These are phyloP conservation scores for Limnodromus scolopaceus DNA, from an alignment of 2,797 vertebrate genomes.

Conservation along the genomic window DNA sequence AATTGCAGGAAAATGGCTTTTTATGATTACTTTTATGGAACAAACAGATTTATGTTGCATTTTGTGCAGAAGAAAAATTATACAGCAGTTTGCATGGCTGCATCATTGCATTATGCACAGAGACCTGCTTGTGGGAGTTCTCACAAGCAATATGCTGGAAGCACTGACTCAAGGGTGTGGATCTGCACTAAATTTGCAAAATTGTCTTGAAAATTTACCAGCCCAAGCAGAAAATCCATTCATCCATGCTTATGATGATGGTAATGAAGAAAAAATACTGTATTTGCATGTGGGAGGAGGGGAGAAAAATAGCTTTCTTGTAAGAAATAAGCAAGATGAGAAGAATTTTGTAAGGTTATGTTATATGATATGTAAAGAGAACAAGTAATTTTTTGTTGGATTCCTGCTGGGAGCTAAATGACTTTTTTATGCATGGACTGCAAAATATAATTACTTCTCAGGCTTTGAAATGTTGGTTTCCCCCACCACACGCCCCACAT, in stretches of 20 bases:
- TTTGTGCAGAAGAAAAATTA: slow-evolving; percentile 32
- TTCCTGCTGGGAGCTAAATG: slow-evolving; percentile 41
- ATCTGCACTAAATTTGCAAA: slow-evolving; percentile 65
- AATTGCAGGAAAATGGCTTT: neutral
- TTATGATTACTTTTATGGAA: neutral
- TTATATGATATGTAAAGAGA: slow-evolving; percentile 27
- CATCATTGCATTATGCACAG: slow-evolving; percentile 58
- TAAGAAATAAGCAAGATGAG: neutral
- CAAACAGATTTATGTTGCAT: slow-evolving; percentile 17
- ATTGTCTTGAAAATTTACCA: slow-evolving; percentile 71
- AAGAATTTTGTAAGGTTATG: neutral
- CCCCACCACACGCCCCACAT: fast-evolving
- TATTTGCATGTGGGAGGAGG: slow-evolving; percentile 22
- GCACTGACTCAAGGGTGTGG: slow-evolving; percentile 15
- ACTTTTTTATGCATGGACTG: slow-evolving; percentile 33
- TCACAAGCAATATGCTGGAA: slow-evolving; percentile 42
- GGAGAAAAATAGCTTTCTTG: neutral
- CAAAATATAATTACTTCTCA: slow-evolving; percentile 41
- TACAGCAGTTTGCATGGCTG: slow-evolving; percentile 39
- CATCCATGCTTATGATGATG: slow-evolving; percentile 49
- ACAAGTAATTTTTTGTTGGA: slow-evolving; percentile 20
- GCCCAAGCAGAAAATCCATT: slow-evolving; percentile 61
- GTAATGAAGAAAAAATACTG: slow-evolving; percentile 41
- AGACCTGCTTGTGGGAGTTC: slow-evolving; percentile 36
- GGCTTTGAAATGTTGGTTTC: slow-evolving; percentile 2